Evolutionary conservation across 2,113 vertebrate genomes (phyloP).

Genomic region (Serilophus lunatus): DNA sequence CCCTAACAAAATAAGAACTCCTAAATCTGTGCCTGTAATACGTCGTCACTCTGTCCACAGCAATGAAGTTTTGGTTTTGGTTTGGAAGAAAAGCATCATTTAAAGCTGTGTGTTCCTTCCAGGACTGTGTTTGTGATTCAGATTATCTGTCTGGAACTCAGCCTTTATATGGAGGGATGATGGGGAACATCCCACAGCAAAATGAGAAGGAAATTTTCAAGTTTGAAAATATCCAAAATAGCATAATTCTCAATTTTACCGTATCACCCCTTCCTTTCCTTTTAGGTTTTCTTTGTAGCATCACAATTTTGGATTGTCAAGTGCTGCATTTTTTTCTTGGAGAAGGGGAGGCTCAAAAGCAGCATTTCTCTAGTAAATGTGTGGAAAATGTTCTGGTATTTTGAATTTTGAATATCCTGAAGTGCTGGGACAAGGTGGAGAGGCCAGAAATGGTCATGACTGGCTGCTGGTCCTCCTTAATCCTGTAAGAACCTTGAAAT

Average conservation of each 20-base stretch:
- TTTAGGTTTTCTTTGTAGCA: not conserved
- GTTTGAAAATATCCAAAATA: not conserved
- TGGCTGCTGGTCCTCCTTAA: not conserved
- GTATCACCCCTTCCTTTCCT: not conserved
- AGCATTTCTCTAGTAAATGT: not conserved
- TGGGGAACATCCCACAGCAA: rapidly evolving
- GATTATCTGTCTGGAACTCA: not conserved
- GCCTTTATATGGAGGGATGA: rapidly evolving
- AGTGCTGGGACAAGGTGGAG: not conserved
- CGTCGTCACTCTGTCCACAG: not conserved
- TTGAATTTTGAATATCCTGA: not conserved
- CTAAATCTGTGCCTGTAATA: not conserved
- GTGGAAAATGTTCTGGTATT: not conserved
- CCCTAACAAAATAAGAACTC: not conserved
- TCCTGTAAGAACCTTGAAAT: not conserved
- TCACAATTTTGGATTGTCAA: not conserved
- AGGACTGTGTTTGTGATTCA: not conserved
- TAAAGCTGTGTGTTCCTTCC: not conserved
- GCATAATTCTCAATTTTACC: not conserved
- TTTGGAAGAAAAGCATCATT: not conserved
- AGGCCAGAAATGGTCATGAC: not conserved
- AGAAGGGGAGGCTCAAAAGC: not conserved
- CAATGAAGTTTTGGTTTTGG: not conserved
- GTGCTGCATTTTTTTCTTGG: not conserved
- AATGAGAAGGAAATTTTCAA: not conserved